Evolutionary conservation across 2,888 invertebrate genomes (phyloP).

Genomic region (Hololepta plana): DNA sequence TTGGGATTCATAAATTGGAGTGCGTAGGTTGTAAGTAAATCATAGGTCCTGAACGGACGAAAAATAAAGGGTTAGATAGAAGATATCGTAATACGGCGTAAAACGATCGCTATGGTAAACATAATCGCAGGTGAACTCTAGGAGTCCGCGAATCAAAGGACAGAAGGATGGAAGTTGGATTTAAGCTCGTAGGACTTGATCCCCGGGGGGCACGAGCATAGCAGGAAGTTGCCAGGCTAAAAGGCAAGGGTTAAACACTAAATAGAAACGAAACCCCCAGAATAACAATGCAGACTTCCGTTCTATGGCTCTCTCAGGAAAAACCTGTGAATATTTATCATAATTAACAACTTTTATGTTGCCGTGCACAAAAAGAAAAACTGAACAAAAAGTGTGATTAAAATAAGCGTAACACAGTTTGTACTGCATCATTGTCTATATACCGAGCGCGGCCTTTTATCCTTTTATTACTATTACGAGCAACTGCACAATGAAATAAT

Average conservation of each 20-base stretch:
- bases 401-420: no score
- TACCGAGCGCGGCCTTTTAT: no score
- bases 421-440: no score
- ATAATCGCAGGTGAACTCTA: slow-evolving; percentile 13
- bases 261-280: slow-evolving; percentile 27
- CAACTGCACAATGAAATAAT: no score
- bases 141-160: slow-evolving; percentile 16
- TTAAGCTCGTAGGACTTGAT: slow-evolving; percentile 22
- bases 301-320: slow-evolving; percentile 28
- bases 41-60: slow-evolving; percentile 8
- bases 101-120: no score
- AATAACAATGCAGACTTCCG: slow-evolving; percentile 29
- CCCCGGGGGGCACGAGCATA: slow-evolving; percentile 26
- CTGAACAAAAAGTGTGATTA: slow-evolving; percentile 11
- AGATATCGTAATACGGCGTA: no score
- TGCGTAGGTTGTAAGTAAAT: no score
- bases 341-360: slow-evolving; percentile 29
- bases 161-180: slow-evolving; percentile 18
- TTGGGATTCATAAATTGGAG: slow-evolving; percentile 8
- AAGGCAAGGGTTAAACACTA: slow-evolving; percentile 31
- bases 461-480: no score
- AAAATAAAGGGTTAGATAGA: no score
- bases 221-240: slow-evolving; percentile 27
- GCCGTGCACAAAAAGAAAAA: slow-evolving; percentile 22
- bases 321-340: slow-evolving; percentile 30